A percentile compares a stretch with the other conserved stretches of the same genome.
Evolutionary conservation across 2,797 vertebrate genomes (phyloP).

Genomic region (Psittacula echo): DNA sequence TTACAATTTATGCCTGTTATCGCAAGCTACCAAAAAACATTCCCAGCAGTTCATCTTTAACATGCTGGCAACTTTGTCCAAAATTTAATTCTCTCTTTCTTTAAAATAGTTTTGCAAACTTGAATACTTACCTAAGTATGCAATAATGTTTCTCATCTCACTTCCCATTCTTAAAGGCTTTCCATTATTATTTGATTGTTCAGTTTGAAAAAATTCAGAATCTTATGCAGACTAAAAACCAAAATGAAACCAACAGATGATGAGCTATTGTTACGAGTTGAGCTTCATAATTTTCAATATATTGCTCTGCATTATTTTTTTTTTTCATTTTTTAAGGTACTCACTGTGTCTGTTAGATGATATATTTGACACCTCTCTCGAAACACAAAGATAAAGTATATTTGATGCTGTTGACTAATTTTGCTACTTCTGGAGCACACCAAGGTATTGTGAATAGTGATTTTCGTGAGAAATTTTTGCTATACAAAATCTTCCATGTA

Average conservation of each 20-base stretch:
- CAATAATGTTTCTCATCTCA: not conserved
- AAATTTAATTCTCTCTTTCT: constrained; percentile 9
- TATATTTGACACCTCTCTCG: not conserved
- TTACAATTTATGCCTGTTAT: constrained; percentile 44
- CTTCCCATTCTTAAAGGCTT: not conserved
- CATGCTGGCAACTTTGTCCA: not conserved
- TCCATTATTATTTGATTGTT: not conserved
- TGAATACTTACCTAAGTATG: not conserved
- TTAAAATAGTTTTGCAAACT: constrained; percentile 4
- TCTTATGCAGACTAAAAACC: not conserved
- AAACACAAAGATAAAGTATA: not conserved
- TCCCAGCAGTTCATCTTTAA: constrained; percentile 5
- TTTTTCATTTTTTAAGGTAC: not conserved
- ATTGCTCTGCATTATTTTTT: not conserved
- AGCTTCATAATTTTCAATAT: not conserved
- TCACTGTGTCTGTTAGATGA: not conserved
- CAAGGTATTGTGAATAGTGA: not conserved
- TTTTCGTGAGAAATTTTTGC: not conserved
- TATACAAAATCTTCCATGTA: not conserved
- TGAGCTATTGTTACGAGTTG: not conserved
- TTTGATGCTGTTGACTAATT: not conserved
- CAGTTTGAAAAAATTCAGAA: not conserved
- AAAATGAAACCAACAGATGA: not conserved
- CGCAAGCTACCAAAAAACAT: not conserved
- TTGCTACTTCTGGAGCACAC: not conserved